Evolutionary conservation across 2,113 vertebrate species (phyloP).

Genomic region (Anhinga anhinga): DNA sequence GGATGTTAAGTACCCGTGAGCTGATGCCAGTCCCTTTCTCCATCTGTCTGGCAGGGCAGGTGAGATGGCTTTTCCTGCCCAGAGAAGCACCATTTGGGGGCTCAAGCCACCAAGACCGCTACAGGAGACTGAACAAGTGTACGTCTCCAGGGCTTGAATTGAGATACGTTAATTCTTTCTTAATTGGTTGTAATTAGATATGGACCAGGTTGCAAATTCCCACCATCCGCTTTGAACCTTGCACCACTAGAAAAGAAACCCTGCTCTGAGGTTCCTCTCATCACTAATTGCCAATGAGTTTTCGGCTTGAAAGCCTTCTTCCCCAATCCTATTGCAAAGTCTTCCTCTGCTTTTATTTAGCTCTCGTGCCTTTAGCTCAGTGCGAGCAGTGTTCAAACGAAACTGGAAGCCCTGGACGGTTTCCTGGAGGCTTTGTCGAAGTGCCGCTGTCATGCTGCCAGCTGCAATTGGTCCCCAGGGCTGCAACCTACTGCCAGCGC

Average conservation of each 20-base stretch:
- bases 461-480: neutral
- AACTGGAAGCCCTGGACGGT: neutral
- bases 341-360: neutral
- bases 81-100: neutral
- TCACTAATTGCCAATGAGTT: neutral
- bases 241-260: neutral
- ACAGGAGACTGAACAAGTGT: neutral
- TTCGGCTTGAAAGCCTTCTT: neutral
- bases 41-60: neutral
- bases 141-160: neutral
- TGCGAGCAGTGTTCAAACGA: neutral
- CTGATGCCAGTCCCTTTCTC: neutral
- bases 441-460: conserved; percentile 6
- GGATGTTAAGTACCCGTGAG: neutral
- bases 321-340: neutral
- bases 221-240: neutral
- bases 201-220: neutral
- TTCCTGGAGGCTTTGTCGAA: conserved; percentile 9
- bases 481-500: neutral
- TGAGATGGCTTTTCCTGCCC: neutral
- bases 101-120: neutral
- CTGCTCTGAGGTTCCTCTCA: neutral
- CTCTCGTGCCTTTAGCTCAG: neutral
- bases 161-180: neutral
- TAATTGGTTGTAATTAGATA: neutral